Percentiles rank a stretch among this genome's conserved stretches.
These are phyloP conservation scores for Thereuonema tuberculata DNA, from an alignment of 1,140 invertebrate genomes.

Conservation along the genomic window DNA sequence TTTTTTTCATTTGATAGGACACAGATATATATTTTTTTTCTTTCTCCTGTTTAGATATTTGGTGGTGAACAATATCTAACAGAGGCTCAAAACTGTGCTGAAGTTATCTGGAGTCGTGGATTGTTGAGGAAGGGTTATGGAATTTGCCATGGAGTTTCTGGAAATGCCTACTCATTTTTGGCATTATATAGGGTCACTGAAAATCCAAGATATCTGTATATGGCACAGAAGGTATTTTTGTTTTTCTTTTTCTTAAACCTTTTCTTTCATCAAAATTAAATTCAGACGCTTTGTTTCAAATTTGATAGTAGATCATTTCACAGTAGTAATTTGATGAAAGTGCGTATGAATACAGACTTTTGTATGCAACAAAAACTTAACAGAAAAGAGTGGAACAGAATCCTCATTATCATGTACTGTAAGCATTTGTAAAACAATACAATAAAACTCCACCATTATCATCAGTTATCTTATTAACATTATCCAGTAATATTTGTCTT, in stretches of 20 bases:
- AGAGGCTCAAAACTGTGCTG: conserved; percentile 51
- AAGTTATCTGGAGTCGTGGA: conserved; percentile 71
- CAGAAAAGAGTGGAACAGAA: no score
- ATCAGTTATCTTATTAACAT: no score
- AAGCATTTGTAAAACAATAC: no score
- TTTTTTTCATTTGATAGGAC: no score
- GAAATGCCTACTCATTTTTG: conserved; percentile 81
- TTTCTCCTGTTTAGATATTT: conserved; percentile 58
- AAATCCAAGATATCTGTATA: conserved; percentile 48
- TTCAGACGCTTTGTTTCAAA: conserved; percentile 1
- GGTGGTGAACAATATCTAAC: conserved; percentile 56
- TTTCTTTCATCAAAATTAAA: no score
- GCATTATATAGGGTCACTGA: conserved; percentile 61
- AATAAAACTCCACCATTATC: no score
- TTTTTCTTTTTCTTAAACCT: no score
- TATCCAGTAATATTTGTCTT: no score
- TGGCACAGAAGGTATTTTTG: conserved; percentile 40
- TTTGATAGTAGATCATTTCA: not conserved
- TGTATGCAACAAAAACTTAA: no score
- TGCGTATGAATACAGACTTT: no score
- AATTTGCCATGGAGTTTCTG: conserved; percentile 80
- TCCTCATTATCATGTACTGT: no score
- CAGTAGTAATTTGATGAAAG: not conserved
- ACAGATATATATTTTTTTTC: no score
- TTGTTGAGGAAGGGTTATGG: conserved; percentile 80